Conservation (phyloP, 1,140 invertebrate genomes). For the Drosophila lacteicornis region DNA sequence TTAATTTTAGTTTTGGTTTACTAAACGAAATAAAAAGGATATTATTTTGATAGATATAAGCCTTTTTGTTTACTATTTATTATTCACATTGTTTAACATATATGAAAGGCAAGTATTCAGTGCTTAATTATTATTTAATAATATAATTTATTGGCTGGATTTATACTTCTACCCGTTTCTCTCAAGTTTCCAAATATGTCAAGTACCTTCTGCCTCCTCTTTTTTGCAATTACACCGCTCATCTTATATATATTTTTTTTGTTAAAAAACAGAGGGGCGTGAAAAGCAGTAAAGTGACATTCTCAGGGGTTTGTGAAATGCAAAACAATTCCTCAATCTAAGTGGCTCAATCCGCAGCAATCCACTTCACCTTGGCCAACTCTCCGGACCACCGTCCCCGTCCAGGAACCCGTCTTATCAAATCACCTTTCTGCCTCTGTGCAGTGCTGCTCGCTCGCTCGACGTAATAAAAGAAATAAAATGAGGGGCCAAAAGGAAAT, state of each 20-base stretch:
- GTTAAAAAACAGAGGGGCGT: not conserved
- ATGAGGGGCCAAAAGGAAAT: constrained; percentile 44
- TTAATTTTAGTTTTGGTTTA: constrained; percentile 9
- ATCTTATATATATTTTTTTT: not conserved
- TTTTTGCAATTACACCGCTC: not conserved
- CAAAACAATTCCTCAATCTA: constrained; percentile 44
- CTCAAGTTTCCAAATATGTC: not conserved
- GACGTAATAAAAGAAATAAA: constrained; percentile 36
- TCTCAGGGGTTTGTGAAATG: constrained; percentile 21
- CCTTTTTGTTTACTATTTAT: not conserved
- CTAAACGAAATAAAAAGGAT: not conserved
- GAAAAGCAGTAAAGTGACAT: constrained; percentile 31
- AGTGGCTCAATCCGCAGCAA: constrained; percentile 36
- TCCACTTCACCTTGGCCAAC: constrained; percentile 21
- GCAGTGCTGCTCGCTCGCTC: constrained; percentile 5
- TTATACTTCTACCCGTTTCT: no score
- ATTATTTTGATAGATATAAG: not conserved
- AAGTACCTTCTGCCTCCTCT: not conserved
- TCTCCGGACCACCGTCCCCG: not conserved
- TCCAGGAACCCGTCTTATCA: constrained; percentile 24
- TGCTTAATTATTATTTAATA: no score
- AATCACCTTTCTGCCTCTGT: constrained; percentile 45
- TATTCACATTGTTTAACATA: no score
- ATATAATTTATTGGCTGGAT: no score
- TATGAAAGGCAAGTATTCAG: no score